These are phyloP conservation scores for Protonemura montana DNA, from an alignment of 2,888 invertebrate genomes.

Conservation along the genomic window DNA sequence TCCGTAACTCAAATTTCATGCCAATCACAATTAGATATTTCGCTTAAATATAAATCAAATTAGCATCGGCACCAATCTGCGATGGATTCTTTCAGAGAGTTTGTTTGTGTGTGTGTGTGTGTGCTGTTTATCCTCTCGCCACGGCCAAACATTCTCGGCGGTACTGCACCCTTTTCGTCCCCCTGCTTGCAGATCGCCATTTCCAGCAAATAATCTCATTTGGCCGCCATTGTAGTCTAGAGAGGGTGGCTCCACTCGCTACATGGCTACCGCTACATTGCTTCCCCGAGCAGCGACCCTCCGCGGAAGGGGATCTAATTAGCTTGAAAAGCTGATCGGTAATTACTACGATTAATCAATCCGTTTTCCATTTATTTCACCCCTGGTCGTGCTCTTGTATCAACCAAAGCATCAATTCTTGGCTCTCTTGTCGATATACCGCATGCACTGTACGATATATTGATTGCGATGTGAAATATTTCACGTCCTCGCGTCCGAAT, in stretches of 20 bases:
- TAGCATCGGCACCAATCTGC: neutral
- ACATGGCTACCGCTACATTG: no score
- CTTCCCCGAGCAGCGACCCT: neutral
- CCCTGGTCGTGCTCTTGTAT: neutral
- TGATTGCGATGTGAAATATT: neutral
- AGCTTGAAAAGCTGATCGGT: slow-evolving; percentile 60
- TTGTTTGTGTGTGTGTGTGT: slow-evolving; percentile 19
- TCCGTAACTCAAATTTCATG: neutral
- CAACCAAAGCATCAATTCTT: slow-evolving; percentile 1
- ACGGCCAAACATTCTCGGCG: slow-evolving; percentile 24
- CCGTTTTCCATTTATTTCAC: slow-evolving; percentile 61
- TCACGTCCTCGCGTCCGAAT: neutral
- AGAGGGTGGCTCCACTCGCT: slow-evolving; percentile 32
- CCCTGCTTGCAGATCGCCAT: slow-evolving; percentile 56
- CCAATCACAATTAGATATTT: neutral
- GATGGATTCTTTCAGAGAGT: slow-evolving; percentile 15
- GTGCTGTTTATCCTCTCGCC: slow-evolving; percentile 17
- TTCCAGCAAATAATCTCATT: slow-evolving; percentile 62
- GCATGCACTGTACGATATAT: neutral
- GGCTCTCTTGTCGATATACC: neutral
- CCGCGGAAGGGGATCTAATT: slow-evolving; percentile 52
- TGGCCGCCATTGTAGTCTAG: slow-evolving; percentile 52
- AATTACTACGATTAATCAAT: slow-evolving; percentile 66
- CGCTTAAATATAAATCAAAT: neutral
- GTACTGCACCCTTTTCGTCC: slow-evolving; percentile 34